Evolutionary conservation across 2,888 invertebrate species (phyloP).

Genomic region (Craniophora ligustri): DNA sequence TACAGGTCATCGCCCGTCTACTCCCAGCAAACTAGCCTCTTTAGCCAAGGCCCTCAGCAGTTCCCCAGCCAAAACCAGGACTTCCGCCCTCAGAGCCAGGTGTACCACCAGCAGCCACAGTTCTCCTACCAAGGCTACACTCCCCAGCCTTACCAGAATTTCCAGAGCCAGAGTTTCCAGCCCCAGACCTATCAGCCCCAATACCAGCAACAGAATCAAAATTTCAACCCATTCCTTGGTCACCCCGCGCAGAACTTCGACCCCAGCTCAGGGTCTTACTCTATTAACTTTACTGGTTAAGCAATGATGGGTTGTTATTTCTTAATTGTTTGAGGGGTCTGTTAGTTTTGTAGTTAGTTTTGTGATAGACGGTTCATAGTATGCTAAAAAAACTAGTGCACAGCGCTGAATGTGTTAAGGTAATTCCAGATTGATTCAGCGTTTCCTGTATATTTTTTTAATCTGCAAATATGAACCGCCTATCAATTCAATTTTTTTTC

Average conservation of each 20-base stretch:
- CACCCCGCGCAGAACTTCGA: slow-evolving; percentile 93
- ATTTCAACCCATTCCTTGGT: slow-evolving; percentile 87
- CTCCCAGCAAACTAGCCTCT: slow-evolving; percentile 68
- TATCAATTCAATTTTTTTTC: not conserved
- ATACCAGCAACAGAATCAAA: slow-evolving; percentile 71
- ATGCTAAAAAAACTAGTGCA: not conserved
- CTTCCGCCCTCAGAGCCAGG: slow-evolving; percentile 72
- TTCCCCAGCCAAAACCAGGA: slow-evolving; percentile 71
- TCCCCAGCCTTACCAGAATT: slow-evolving; percentile 63
- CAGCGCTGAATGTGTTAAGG: too few relatives aligned
- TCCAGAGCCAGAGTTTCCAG: slow-evolving; percentile 62
- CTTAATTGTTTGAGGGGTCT: slow-evolving; percentile 11
- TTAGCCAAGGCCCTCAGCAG: slow-evolving; percentile 73
- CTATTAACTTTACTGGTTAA: slow-evolving; percentile 92
- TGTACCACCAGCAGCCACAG: slow-evolving; percentile 81
- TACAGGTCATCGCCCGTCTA: slow-evolving; percentile 59
- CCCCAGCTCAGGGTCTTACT: slow-evolving; percentile 93
- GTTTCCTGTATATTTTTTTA: not conserved
- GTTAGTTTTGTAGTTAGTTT: slow-evolving; percentile 27
- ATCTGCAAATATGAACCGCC: slow-evolving; percentile 9
- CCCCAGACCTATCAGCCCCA: slow-evolving; percentile 53
- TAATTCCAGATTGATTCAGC: too few relatives aligned
- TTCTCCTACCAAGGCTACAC: slow-evolving; percentile 80
- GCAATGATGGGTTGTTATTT: slow-evolving; percentile 20
- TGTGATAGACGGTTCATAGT: slow-evolving; percentile 26